These are phyloP conservation scores for Drosophila littoralis DNA, from an alignment of 1,140 invertebrate genomes.

Conservation along the genomic window DNA sequence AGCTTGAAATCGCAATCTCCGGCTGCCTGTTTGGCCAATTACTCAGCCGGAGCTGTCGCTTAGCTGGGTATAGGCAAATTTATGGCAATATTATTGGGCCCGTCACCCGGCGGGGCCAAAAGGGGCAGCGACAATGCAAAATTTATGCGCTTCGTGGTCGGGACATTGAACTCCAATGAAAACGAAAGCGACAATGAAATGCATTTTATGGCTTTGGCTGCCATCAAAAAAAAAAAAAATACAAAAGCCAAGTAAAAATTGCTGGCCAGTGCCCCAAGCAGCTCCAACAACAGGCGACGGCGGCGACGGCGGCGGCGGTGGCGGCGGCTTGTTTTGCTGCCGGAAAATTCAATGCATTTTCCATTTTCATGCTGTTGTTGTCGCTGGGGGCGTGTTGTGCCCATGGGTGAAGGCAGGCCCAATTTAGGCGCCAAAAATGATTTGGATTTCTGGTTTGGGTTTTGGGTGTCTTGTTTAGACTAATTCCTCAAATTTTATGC, in stretches of 20 bases:
- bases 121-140: slow-evolving; percentile 34
- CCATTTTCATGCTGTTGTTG: slow-evolving; percentile 7
- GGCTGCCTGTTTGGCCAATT: slow-evolving; percentile 29
- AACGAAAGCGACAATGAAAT: slow-evolving; percentile 79
- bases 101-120: slow-evolving; percentile 21
- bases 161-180: slow-evolving; percentile 71
- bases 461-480: slow-evolving; percentile 28
- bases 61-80: slow-evolving; percentile 31
- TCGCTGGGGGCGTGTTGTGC: slow-evolving; percentile 4
- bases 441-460: slow-evolving; percentile 31
- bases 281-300: not conserved
- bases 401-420: slow-evolving; percentile 26
- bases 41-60: slow-evolving; percentile 21
- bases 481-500: slow-evolving; percentile 77
- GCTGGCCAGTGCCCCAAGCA: slow-evolving; percentile 39
- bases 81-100: slow-evolving; percentile 37
- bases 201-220: slow-evolving; percentile 56
- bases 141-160: slow-evolving; percentile 36
- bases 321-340: slow-evolving; percentile 44
- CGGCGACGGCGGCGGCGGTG: not conserved
- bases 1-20: slow-evolving; percentile 12
- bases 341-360: slow-evolving; percentile 61
- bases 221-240: slow-evolving; percentile 16
- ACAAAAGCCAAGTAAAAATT: not conserved
- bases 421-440: slow-evolving; percentile 20